Percentiles rank a stretch among this genome's conserved stretches.
These are phyloP conservation scores for Haplotaxodon microlepis DNA, from an alignment of 2,113 vertebrate genomes.

Conservation along the genomic window DNA sequence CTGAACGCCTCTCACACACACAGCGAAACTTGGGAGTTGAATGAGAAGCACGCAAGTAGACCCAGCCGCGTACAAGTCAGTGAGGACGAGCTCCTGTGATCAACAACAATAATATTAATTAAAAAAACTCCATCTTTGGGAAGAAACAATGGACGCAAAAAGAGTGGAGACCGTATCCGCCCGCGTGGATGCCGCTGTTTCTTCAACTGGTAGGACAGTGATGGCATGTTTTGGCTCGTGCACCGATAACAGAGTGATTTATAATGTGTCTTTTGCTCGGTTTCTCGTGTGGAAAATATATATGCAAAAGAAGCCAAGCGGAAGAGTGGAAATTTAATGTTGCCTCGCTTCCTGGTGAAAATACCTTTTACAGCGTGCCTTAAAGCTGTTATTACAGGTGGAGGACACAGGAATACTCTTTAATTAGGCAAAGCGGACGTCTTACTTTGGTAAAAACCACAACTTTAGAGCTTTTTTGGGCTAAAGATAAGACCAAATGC, in stretches of 20 bases:
- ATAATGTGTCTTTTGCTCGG: not conserved
- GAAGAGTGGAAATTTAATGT: not conserved
- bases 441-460: not conserved
- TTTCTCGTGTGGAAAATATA: not conserved
- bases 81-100: not conserved
- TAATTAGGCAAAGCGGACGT: not conserved
- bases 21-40: slow-evolving; percentile 28
- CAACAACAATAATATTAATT: not conserved
- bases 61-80: not conserved
- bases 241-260: not conserved
- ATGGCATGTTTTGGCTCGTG: not conserved
- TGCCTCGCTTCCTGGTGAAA: not conserved
- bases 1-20: not conserved
- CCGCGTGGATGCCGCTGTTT: slow-evolving; percentile 78
- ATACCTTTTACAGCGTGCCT: accelerated
- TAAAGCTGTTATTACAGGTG: not conserved
- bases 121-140: not conserved
- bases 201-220: slow-evolving; percentile 82
- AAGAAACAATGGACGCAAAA: slow-evolving; percentile 70
- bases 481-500: not conserved
- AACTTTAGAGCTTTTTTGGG: not conserved
- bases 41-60: slow-evolving; percentile 16
- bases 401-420: not conserved
- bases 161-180: slow-evolving; percentile 80
- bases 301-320: not conserved